phyloP scores from a whole-genome alignment of 2,888 invertebrate species.

The Latrodectus hesperus region DNA sequence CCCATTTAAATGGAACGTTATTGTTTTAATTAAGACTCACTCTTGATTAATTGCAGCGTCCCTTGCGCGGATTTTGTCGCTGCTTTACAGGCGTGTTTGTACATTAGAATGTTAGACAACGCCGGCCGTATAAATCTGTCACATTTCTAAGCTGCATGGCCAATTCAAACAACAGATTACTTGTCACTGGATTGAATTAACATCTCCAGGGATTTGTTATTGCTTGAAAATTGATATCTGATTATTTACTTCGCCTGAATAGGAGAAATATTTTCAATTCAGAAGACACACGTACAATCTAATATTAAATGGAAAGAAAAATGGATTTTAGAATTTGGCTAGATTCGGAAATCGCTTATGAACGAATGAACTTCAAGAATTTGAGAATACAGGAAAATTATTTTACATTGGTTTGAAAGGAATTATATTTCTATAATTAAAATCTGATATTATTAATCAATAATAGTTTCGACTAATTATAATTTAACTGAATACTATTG shows the following conservation, averaged over 20 bases:
- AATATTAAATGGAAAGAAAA: no score
- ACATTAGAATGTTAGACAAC: conserved; percentile 52
- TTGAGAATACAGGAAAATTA: no score
- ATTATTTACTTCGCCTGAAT: conserved; percentile 26
- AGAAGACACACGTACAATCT: no score
- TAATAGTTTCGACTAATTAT: no score
- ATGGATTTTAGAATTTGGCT: no score
- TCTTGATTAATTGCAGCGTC: conserved; percentile 61
- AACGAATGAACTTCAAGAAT: no score
- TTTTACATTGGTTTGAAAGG: no score
- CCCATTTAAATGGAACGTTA: conserved; percentile 66
- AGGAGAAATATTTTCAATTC: background rate
- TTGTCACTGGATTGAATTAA: conserved; percentile 43
- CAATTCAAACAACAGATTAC: conserved; percentile 42
- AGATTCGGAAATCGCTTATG: no score
- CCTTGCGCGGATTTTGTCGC: conserved; percentile 49
- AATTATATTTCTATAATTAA: no score
- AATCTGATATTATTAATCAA: no score
- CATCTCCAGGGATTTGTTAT: conserved; percentile 27
- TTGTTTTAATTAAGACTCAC: conserved; percentile 67
- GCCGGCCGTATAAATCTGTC: conserved; percentile 44
- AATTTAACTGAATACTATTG: no score
- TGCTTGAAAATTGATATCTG: conserved; percentile 19
- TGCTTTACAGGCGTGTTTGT: conserved; percentile 53
- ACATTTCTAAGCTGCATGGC: conserved; percentile 32